These are phyloP conservation scores for Embidobia sp. DNA, from an alignment of 2,888 invertebrate species.

Conservation along the genomic window DNA sequence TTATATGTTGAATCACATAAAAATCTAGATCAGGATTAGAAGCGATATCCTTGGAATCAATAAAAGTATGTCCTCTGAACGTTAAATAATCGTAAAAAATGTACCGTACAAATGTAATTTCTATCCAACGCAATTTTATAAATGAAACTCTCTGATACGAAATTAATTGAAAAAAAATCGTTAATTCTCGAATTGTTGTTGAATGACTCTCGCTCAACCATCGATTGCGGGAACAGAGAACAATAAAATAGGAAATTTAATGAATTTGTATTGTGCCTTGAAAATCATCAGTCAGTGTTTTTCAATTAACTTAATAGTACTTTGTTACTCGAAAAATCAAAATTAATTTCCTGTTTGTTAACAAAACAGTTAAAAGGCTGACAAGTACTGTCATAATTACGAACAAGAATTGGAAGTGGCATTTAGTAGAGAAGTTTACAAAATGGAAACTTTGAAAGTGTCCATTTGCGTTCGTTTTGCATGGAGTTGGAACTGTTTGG, in stretches of 20 bases:
- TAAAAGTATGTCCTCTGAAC: too few species aligned
- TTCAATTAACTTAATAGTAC: constrained; percentile 33
- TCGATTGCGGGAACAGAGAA: too few species aligned
- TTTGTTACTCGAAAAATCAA: constrained; percentile 28
- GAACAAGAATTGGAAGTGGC: constrained; percentile 61
- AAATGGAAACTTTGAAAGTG: constrained; percentile 57
- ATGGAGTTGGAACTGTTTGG: constrained; percentile 47
- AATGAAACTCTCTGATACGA: too few species aligned
- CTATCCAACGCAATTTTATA: too few species aligned
- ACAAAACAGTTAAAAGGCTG: constrained; percentile 48
- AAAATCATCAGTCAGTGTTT: constrained; percentile 21
- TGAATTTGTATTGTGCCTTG: not conserved
- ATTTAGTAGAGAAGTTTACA: constrained; percentile 59
- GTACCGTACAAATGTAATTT: too few species aligned
- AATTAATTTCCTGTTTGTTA: constrained; percentile 51
- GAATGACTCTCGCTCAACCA: too few species aligned
- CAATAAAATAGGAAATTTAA: too few species aligned
- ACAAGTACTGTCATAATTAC: constrained; percentile 56
- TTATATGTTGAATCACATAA: not conserved
- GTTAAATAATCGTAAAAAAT: too few species aligned
- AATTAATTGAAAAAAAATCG: too few species aligned
- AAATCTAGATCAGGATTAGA: not conserved
- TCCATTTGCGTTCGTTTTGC: constrained; percentile 56
- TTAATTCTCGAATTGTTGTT: too few species aligned
- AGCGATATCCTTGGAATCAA: not conserved